Percentiles rank a stretch among this genome's conserved stretches.
phyloP scores from a whole-genome alignment of 1,140 invertebrate genomes.

The Dinoponera quadriceps region DNA sequence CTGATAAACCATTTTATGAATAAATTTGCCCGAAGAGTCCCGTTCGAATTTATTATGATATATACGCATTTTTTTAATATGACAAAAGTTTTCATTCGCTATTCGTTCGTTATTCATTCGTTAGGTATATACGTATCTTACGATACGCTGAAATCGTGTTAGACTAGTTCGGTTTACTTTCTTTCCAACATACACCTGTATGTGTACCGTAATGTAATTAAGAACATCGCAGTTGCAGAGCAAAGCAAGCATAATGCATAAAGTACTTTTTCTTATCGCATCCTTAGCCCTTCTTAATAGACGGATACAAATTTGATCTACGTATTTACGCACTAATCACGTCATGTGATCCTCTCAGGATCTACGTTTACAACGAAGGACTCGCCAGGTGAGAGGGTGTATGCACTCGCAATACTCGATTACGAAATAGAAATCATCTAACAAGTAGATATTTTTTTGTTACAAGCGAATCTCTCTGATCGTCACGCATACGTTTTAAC shows the following conservation, averaged over 20 bases:
- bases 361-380: constrained; percentile 98
- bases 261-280: constrained; percentile 34
- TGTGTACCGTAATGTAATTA: background rate
- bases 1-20: no score
- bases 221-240: constrained; percentile 7
- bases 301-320: constrained; percentile 99
- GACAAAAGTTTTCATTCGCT: no score
- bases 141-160: background rate
- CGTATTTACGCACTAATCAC: constrained; percentile 97
- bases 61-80: no score
- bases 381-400: constrained; percentile 91
- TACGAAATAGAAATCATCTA: background rate
- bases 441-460: background rate
- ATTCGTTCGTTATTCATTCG: no score
- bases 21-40: no score
- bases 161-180: background rate
- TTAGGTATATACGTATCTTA: no score
- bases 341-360: constrained; percentile 95
- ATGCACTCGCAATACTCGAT: background rate
- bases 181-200: background rate
- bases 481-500: background rate
- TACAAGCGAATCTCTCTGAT: no score
- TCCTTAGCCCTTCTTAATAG: constrained; percentile 92
- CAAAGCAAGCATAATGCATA: constrained; percentile 30
- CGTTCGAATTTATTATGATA: no score